Evolutionary conservation across 2,113 vertebrate genomes (phyloP).

Genomic region (Cacatua alba): DNA sequence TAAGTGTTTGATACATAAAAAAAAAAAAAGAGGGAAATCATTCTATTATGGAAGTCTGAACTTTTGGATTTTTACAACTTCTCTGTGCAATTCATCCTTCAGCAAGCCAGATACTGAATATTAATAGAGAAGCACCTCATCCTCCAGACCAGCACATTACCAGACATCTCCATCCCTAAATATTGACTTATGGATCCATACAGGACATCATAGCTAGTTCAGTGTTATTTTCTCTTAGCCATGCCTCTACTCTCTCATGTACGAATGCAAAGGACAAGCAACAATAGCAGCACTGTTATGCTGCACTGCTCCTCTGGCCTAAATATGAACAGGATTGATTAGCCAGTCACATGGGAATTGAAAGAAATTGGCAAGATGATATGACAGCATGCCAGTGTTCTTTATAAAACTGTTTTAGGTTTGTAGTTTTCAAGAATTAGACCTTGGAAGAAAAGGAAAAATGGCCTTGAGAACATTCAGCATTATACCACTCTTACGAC

Average conservation of each 20-base stretch:
- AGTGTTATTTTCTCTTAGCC: not conserved
- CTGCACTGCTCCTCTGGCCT: not conserved
- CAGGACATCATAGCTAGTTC: not conserved
- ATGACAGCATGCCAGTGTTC: not conserved
- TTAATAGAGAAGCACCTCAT: not conserved
- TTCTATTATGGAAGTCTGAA: not conserved
- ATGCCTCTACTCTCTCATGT: not conserved
- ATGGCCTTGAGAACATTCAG: not conserved
- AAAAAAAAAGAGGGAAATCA: rapidly evolving
- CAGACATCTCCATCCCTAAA: not conserved
- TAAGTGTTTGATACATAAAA: not conserved
- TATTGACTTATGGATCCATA: not conserved
- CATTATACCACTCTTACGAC: not conserved
- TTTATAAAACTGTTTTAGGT: not conserved
- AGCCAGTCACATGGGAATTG: not conserved
- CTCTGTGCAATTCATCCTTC: not conserved
- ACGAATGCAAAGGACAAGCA: not conserved
- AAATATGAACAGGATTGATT: not conserved
- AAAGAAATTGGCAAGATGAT: not conserved
- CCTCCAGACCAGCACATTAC: not conserved
- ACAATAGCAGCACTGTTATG: not conserved
- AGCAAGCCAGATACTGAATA: not conserved
- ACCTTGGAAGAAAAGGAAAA: not conserved
- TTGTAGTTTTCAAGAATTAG: not conserved
- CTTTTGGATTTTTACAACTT: not conserved